Percentiles rank a stretch among this genome's conserved stretches.
Conservation (phyloP, 2,797 vertebrate genomes). For the Hippoglossus hippoglossus region DNA sequence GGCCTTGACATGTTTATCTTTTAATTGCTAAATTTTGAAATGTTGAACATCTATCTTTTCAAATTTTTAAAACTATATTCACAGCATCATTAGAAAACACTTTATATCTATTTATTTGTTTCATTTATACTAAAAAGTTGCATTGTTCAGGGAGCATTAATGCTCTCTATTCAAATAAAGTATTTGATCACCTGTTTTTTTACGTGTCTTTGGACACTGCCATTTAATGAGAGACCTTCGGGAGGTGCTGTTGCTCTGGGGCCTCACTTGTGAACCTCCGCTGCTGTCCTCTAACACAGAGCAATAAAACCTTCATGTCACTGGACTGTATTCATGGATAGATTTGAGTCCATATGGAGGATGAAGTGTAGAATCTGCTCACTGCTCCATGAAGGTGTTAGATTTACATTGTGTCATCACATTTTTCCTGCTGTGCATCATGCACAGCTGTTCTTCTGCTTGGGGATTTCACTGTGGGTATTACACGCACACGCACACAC, state of each 20-base stretch:
- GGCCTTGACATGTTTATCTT: not conserved
- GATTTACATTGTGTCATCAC: constrained; percentile 56
- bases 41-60: too few species aligned
- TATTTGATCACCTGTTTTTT: too few species aligned
- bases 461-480: constrained; percentile 4
- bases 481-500: constrained; percentile 6
- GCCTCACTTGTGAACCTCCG: not conserved
- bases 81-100: too few species aligned
- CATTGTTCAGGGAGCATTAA: too few species aligned
- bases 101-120: too few species aligned
- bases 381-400: constrained; percentile 19
- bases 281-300: not conserved
- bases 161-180: too few species aligned
- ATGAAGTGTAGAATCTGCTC: constrained; percentile 1
- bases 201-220: too few species aligned
- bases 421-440: constrained; percentile 52
- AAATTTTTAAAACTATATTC: too few species aligned
- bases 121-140: too few species aligned
- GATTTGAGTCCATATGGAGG: not conserved
- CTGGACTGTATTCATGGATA: not conserved
- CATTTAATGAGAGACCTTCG: not conserved
- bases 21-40: not conserved
- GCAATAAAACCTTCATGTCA: not conserved
- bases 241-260: not conserved
- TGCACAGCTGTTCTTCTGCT: constrained; percentile 51